Base-by-base conservation (phyloP, 2,113 vertebrate species). In the Camelus bactrianus region DNA sequence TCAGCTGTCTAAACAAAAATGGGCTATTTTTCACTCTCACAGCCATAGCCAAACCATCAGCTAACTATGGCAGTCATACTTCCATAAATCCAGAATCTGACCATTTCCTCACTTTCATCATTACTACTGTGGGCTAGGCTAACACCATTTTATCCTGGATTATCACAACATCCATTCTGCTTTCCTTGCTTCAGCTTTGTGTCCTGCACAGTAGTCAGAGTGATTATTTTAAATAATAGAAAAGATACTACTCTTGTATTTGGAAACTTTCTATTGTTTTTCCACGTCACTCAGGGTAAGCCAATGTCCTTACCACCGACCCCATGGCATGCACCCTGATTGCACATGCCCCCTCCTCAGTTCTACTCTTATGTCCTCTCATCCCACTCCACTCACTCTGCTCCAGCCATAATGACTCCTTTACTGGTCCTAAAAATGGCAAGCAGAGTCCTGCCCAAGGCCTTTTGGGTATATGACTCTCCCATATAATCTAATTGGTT, bases 291-390 rank as follows among this genome's bases (percentile, higher is more conserved):
- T 32, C 46, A 77, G 15, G 69, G 75, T 24, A 64, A 91, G 20
- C 13, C 20, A 26, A 0, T 50, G 5, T 12, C 13, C 38, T 79
- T n/a, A 28, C 15, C 5, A 17, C 3, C 32, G 11, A 4, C 42
- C 30, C 3, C 2, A 17, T 30, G 10, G 0, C 8, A 42, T 42
- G 38, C 17, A 81, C 75, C 10, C 4, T 58, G 14, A 46, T 0
- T 3, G 1, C 22, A 14, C 5, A 0, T 26, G 9, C 1, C 10
- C 15, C 12, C 2, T 19, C 4, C 2, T 20, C 6, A 56, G 11
- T 3, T 56, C 80, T 54, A 24, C 8, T 22, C 19, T 46, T 56
- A 26, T 2, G 5, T 42, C n/a, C 12, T 50, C 30, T 65, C 24
- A 32, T 26, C 32, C 6, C 0, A 3, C 12, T 28, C 0, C 26